Base-by-base conservation (phyloP, 1,140 invertebrate genomes). In the Lordiphosa mommai region DNA sequence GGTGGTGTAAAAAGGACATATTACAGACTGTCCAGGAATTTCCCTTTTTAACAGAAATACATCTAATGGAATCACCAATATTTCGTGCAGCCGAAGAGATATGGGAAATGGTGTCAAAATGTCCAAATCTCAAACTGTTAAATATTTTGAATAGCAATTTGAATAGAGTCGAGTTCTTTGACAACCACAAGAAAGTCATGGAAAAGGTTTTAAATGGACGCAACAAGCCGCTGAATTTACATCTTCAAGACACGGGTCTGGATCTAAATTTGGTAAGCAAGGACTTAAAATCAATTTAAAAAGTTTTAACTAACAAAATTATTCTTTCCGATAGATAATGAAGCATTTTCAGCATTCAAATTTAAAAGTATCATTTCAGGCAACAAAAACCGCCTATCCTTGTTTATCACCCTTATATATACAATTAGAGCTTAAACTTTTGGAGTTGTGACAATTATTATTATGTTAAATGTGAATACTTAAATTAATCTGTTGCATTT, bases 1-100 rank as follows among this genome's bases (percentile, higher is more conserved):
- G 60, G 1, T 56, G 60, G 36, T 30, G n/a, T 17, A 37, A 10
- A 27, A n/a, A 17, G 7, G 27, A 33, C 4, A 17, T 66, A 4
- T 14, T 33, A n/a, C n/a, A 13, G 5, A 33, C 57, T 2, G 16
- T 58, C 6, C 23, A 49, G 1, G 36, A 36, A 10, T 66, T 66
- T 20, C 43, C 63, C 0, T 53, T 8, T 0, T 20, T 66, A 40
- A 63, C 57, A 33, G 16, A 58, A 50, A 10, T 66, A 7, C 52
- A 66, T 49, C 6, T 66, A n/a, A 29, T 36, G 5, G 64, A 64
- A 4, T 27, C 60, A 1, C 14, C 36, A 2, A 48, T 65, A 2
- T 47, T 51, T 34, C n/a, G 13, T 6, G 56, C 12, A 29, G 61
- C 51, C 6, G 38, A 50, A 6, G 44, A 53, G 2, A 41, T 66